Conservation (phyloP, 37 sponge, comb jelly and placozoan species). For the Aplysina aerophoba region DNA sequence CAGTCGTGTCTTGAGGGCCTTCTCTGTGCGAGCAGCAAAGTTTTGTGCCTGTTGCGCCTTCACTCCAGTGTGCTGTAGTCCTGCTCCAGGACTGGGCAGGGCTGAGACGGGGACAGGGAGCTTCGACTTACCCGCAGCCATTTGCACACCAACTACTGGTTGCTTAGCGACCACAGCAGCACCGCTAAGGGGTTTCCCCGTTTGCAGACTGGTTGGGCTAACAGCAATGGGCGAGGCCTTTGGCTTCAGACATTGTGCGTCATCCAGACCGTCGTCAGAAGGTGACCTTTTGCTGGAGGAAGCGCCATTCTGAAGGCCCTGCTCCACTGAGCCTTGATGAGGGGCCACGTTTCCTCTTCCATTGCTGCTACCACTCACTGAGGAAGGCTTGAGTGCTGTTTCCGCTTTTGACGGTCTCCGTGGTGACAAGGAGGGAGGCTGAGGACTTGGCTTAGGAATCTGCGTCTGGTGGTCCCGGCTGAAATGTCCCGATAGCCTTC, state of each 20-base stretch:
- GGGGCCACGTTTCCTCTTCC: too few relatives aligned
- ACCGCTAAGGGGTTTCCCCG: neutral
- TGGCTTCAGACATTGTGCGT: neutral
- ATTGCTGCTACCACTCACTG: too few relatives aligned
- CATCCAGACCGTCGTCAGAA: neutral
- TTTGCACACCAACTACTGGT: neutral
- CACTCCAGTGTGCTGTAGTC: neutral
- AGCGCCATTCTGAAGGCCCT: too few relatives aligned
- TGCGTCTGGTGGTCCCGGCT: too few relatives aligned
- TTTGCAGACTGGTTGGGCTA: neutral
- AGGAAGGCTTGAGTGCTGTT: too few relatives aligned
- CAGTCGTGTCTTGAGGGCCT: conserved; percentile 64
- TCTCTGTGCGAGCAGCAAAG: conserved; percentile 29
- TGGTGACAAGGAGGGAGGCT: too few relatives aligned
- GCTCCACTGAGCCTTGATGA: too few relatives aligned
- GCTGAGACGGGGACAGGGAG: neutral
- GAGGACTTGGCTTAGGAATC: too few relatives aligned
- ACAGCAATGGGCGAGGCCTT: neutral
- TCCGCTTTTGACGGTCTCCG: too few relatives aligned
- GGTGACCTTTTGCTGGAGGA: too few relatives aligned
- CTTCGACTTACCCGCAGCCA: neutral
- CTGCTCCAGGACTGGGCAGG: neutral
- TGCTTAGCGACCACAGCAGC: neutral
- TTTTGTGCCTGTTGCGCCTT: neutral
- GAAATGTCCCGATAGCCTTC: too few relatives aligned